Evolutionary conservation across 2,888 invertebrate species (phyloP).

Genomic region (Scelioninae gen. 2): DNA sequence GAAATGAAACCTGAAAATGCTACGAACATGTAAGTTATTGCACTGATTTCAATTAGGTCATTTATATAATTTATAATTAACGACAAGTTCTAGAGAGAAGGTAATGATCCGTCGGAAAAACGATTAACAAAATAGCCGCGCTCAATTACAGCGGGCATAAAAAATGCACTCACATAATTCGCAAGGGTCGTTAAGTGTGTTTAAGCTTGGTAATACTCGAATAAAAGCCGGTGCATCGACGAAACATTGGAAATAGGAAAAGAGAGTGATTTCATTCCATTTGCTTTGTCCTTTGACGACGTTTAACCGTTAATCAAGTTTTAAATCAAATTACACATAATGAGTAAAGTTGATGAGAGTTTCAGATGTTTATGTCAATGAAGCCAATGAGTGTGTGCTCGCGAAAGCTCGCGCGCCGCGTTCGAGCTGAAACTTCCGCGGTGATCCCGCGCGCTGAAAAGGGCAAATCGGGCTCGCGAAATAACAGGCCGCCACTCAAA

Average conservation of each 20-base stretch:
- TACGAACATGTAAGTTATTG: too few species aligned
- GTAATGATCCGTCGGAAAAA: conserved; percentile 14
- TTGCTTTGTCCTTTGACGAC: conserved; percentile 68
- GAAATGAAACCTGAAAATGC: too few species aligned
- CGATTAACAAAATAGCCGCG: conserved; percentile 43
- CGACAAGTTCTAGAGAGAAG: too few species aligned
- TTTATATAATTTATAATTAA: too few species aligned
- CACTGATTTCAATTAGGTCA: too few species aligned
- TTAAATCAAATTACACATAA: conserved; percentile 73
- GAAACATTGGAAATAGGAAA: conserved; percentile 53
- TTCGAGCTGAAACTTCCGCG: conserved; percentile 44
- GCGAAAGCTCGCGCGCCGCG: conserved; percentile 27
- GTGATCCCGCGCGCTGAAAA: conserved; percentile 43
- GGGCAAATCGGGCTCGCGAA: conserved; percentile 54
- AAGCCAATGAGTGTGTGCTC: conserved; percentile 61
- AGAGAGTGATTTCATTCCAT: conserved; percentile 59
- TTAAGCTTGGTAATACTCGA: conserved; percentile 42
- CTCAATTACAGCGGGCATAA: conserved; percentile 38
- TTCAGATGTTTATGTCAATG: conserved; percentile 65
- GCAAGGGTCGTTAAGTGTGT: conserved; percentile 51
- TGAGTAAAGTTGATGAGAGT: conserved; percentile 71
- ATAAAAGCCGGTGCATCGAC: conserved; percentile 46
- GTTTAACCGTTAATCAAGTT: conserved; percentile 73
- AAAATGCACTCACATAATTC: conserved; percentile 46
- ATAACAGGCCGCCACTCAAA: conserved; percentile 53